These are phyloP conservation scores for Andrena bicolor DNA, from an alignment of 2,888 invertebrate genomes.

Conservation along the genomic window DNA sequence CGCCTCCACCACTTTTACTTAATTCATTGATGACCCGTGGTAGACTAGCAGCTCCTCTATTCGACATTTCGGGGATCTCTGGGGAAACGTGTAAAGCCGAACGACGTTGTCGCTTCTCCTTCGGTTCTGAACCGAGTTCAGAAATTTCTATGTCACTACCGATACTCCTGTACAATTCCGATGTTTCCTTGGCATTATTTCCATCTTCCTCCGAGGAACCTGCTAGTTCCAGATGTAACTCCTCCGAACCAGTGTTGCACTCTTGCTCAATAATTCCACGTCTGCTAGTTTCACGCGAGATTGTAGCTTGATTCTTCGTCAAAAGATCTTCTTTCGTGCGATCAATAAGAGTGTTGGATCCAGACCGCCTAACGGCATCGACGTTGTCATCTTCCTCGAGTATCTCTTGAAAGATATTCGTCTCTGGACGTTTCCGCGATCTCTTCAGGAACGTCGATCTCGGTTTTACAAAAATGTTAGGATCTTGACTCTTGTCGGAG, in stretches of 20 bases:
- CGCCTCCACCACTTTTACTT: background rate
- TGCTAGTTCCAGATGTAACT: background rate
- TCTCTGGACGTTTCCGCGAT: background rate
- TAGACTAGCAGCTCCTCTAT: background rate
- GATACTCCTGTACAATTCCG: too few species aligned
- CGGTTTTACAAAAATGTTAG: background rate
- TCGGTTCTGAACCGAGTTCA: background rate
- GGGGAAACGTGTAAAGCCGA: too few species aligned
- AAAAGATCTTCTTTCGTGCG: background rate
- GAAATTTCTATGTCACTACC: background rate
- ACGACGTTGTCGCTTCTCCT: too few species aligned
- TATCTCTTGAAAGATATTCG: background rate
- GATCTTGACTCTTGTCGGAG: background rate
- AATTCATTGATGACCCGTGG: background rate
- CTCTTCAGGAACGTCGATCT: conserved; percentile 17
- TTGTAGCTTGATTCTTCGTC: background rate
- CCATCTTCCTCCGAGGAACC: background rate
- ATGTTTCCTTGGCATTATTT: background rate
- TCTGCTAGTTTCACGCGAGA: too few species aligned
- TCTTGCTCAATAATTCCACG: too few species aligned
- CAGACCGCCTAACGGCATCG: background rate
- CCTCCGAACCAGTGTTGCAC: background rate
- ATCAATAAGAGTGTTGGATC: background rate
- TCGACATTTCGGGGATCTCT: too few species aligned
- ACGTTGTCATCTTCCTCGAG: background rate